Conservation (phyloP, 2,888 invertebrate species). For the Eretmocerus hayati region DNA sequence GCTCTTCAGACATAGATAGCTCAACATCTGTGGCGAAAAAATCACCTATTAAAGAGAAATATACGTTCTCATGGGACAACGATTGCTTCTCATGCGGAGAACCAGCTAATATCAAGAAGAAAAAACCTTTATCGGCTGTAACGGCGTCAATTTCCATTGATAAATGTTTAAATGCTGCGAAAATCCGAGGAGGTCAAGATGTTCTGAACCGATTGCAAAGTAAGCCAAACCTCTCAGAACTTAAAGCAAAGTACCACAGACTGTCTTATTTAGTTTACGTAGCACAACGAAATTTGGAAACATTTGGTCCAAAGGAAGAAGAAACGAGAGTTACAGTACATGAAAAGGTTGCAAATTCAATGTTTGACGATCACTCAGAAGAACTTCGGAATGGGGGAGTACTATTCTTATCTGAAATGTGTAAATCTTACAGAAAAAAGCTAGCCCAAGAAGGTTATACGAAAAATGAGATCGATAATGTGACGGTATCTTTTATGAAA, state of each 20-base stretch:
- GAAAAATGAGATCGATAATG: not conserved
- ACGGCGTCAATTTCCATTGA: not conserved
- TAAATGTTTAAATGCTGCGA: not conserved
- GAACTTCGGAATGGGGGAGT: not conserved
- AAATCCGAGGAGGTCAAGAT: not conserved
- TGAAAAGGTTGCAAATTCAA: not conserved
- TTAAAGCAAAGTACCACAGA: not conserved
- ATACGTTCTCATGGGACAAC: too few species aligned
- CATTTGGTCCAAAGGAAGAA: not conserved
- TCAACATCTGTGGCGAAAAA: too few species aligned
- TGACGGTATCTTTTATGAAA: not conserved
- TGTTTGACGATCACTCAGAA: too few species aligned
- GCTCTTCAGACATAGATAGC: too few species aligned
- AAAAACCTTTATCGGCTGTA: not conserved
- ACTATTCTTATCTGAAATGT: not conserved
- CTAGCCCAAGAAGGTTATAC: not conserved
- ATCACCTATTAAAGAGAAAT: too few species aligned
- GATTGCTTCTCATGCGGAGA: not conserved
- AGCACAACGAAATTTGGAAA: not conserved
- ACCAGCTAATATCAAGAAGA: not conserved
- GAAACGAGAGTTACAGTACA: not conserved
- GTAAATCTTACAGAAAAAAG: not conserved
- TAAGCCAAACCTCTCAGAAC: not conserved
- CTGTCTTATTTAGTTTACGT: not conserved
- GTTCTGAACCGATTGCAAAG: not conserved